A percentile compares a stretch with the other conserved stretches of the same genome.
Conservation (phyloP, 1,140 invertebrate genomes). For the Bicyclus anynana region DNA sequence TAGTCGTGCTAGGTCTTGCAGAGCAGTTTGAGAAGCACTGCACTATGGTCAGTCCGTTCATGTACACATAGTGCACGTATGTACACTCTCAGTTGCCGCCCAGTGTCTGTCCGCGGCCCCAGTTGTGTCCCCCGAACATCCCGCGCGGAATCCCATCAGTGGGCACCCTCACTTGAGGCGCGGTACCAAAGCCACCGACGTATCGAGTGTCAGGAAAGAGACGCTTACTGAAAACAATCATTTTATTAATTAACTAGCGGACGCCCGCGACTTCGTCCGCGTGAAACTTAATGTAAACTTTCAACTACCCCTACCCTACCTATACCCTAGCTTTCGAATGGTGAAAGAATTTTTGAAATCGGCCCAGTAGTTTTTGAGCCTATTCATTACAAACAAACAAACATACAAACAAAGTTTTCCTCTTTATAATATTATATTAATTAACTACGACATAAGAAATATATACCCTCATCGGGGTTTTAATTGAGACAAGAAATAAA, state of each 20-base stretch:
- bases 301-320: no score
- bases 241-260: no score
- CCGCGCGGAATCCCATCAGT: conserved; percentile 44
- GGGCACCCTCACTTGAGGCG: conserved; percentile 70
- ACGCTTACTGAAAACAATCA: conserved; percentile 75
- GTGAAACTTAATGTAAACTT: no score
- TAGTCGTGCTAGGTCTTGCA: neutral
- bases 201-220: conserved; percentile 84
- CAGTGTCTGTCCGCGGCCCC: conserved; percentile 84
- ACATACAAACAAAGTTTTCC: no score
- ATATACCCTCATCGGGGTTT: no score
- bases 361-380: no score
- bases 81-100: conserved; percentile 73
- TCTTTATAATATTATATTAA: no score
- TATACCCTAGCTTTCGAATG: no score
- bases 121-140: conserved; percentile 81
- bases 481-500: neutral
- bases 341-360: no score
- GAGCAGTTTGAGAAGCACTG: neutral
- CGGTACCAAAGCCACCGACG: conserved; percentile 82
- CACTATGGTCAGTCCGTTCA: neutral
- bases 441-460: no score
- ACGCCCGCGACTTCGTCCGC: no score
- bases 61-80: neutral
- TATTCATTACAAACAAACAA: no score